Percentiles rank a stretch among this genome's conserved stretches.
These are phyloP conservation scores for Rutpela maculata DNA, from an alignment of 2,888 invertebrate genomes.

Conservation along the genomic window DNA sequence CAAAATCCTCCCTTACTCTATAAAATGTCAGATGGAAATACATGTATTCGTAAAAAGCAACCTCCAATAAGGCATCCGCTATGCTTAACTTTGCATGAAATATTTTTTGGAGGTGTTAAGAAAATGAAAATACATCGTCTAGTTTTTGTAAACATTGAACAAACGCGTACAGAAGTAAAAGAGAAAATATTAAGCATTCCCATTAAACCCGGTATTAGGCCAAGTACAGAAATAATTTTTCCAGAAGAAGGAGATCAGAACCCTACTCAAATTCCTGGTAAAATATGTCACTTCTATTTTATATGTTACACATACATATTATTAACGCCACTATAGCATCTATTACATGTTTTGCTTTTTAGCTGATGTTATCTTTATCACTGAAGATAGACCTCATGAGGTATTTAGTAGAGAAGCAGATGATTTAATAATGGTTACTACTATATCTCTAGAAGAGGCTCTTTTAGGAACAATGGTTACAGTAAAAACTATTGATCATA, in stretches of 20 bases:
- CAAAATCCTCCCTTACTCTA: slow-evolving; percentile 80
- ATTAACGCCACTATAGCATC: no score
- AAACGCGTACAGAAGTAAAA: slow-evolving; percentile 78
- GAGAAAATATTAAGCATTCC: slow-evolving; percentile 86
- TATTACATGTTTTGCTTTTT: slow-evolving; percentile 59
- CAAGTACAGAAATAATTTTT: slow-evolving; percentile 84
- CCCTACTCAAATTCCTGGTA: slow-evolving; percentile 81
- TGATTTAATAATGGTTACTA: slow-evolving; percentile 79
- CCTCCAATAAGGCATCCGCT: slow-evolving; percentile 77
- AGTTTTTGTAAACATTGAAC: slow-evolving; percentile 80
- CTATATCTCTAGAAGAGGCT: slow-evolving; percentile 82
- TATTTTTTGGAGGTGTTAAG: slow-evolving; percentile 85
- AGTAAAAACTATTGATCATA: slow-evolving; percentile 82
- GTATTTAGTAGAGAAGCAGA: slow-evolving; percentile 80
- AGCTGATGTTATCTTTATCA: slow-evolving; percentile 86
- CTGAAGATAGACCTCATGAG: slow-evolving; percentile 83
- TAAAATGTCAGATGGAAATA: slow-evolving; percentile 78
- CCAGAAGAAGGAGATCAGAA: slow-evolving; percentile 88
- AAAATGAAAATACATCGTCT: slow-evolving; percentile 88
- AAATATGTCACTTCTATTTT: not conserved
- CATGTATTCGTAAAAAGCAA: slow-evolving; percentile 79
- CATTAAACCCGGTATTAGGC: slow-evolving; percentile 84
- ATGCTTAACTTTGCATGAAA: slow-evolving; percentile 79
- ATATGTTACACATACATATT: no score
- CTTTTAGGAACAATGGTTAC: slow-evolving; percentile 82